A percentile compares a stretch with the other conserved stretches of the same genome.
Evolutionary conservation across 2,797 vertebrate genomes (phyloP).

Genomic region (Chaetodon trifasciatus): DNA sequence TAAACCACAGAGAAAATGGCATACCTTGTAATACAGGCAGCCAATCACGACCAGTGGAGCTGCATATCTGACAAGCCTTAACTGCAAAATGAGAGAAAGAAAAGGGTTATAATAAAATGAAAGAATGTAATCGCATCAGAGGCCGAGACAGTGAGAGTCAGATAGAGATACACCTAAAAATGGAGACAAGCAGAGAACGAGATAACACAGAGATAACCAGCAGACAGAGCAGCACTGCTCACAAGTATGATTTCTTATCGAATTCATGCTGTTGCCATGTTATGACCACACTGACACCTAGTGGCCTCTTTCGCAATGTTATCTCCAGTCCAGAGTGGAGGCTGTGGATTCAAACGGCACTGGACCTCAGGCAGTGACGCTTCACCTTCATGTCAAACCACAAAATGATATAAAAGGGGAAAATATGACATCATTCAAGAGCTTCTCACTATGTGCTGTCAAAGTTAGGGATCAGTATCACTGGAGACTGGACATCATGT

Average conservation of each 20-base stretch:
- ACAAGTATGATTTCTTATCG: slow-evolving; percentile 35
- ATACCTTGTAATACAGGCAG: slow-evolving; percentile 93
- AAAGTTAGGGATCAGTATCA: background rate
- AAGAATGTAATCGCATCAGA: slow-evolving; percentile 30
- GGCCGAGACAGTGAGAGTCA: slow-evolving; percentile 20
- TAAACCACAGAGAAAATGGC: slow-evolving; percentile 60
- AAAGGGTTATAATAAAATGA: slow-evolving; percentile 47
- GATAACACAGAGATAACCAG: slow-evolving; percentile 43
- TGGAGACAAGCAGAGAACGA: slow-evolving; percentile 40
- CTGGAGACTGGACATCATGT: background rate
- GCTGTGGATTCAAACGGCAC: slow-evolving; percentile 6
- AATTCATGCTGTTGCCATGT: slow-evolving; percentile 43
- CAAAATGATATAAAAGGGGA: background rate
- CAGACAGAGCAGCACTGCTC: slow-evolving; percentile 39
- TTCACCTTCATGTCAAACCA: slow-evolving; percentile 10
- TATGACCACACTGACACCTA: slow-evolving; percentile 85
- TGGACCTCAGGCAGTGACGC: background rate
- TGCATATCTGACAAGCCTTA: slow-evolving; percentile 87
- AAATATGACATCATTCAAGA: background rate
- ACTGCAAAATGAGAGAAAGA: slow-evolving; percentile 78
- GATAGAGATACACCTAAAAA: slow-evolving; percentile 30
- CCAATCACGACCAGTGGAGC: slow-evolving; percentile 86
- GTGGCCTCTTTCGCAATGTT: slow-evolving; percentile 60
- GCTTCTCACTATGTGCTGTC: background rate
- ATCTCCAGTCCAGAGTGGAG: background rate